Base-by-base conservation (phyloP, 2,113 vertebrate genomes). In the Oreotrochilus melanogaster region DNA sequence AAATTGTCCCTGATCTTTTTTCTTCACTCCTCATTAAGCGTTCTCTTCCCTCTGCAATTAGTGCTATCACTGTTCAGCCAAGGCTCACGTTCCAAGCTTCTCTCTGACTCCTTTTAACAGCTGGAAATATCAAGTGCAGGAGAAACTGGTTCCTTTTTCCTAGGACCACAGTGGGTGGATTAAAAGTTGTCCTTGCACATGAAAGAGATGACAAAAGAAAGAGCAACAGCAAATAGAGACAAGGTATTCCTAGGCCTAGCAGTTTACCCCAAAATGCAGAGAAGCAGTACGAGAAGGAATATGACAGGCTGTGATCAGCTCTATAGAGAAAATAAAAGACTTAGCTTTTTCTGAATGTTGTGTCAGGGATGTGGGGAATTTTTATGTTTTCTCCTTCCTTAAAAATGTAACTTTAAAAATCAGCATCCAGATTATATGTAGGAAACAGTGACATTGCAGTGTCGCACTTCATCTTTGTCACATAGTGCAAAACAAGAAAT, bases 381-480 rank as follows among this genome's bases (percentile, higher is more conserved):
- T 87, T 30, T 22, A 42, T 56, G 25, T 6, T 60, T 90, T 90
- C 11, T 69, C 10, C 30, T 78, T 87, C 61, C 54, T 88, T 76
- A 61, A 84, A 94, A 88, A 60, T 69, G 12, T 80, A 71, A 43
- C n/a, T 95, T 91, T 70, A 51, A 92, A 94, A 82, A 60, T 78
- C 57, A 88, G 5, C 57, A 62, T 83, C 57, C n/a, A 88, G 61
- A 86, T 66, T 69, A 53, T 45, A 79, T 28, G 56, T 18, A 86
- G 64, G 23, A 88, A 93, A 45, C 37, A 48, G 24, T 50, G 73
- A 60, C 54, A 60, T 24, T 61, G 54, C 33, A 69, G 37, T 89
- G 86, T 88, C 96, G 88, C n/a, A 23, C 25, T 93, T 89, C 10
- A 78, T 96, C 82, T 93, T 86, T 78, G 42, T 87, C 80, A 65